A percentile compares a stretch with the other conserved stretches of the same genome.
Evolutionary conservation across 2,888 invertebrate species (phyloP).

Genomic region (Thymelicus lineola): DNA sequence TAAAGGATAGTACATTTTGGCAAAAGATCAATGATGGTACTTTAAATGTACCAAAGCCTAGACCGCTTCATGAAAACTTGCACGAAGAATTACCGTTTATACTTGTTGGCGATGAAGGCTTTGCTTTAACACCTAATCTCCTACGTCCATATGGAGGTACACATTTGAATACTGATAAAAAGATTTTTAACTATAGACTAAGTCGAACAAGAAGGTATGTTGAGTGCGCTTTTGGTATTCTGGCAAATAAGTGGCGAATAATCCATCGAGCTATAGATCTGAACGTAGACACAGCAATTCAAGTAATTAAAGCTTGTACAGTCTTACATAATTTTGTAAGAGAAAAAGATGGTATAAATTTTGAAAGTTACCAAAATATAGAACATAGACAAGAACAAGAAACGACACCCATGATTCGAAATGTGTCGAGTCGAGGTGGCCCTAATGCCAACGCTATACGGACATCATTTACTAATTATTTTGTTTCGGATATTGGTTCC

Average conservation of each 20-base stretch:
- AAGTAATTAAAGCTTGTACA: conserved; percentile 45
- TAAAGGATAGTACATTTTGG: conserved; percentile 43
- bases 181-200: conserved; percentile 54
- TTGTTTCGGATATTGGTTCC: conserved; percentile 47
- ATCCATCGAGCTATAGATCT: conserved; percentile 48
- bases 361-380: too few species aligned
- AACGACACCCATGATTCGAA: conserved; percentile 44
- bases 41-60: conserved; percentile 44
- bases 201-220: conserved; percentile 53
- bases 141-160: conserved; percentile 50
- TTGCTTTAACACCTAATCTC: conserved; percentile 45
- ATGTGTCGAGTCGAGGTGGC: conserved; percentile 46
- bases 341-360: conserved; percentile 39
- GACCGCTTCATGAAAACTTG: conserved; percentile 41
- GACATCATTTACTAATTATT: conserved; percentile 47
- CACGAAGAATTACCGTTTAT: conserved; percentile 42
- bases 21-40: conserved; percentile 44
- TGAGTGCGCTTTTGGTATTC: conserved; percentile 55
- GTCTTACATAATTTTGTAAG: conserved; percentile 48
- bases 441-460: conserved; percentile 49
- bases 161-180: conserved; percentile 47
- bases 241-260: conserved; percentile 51
- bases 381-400: conserved; percentile 44
- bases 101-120: conserved; percentile 44
- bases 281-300: conserved; percentile 43